Conservation (phyloP, 2,888 invertebrate species). For the Leucophenga maculata region DNA sequence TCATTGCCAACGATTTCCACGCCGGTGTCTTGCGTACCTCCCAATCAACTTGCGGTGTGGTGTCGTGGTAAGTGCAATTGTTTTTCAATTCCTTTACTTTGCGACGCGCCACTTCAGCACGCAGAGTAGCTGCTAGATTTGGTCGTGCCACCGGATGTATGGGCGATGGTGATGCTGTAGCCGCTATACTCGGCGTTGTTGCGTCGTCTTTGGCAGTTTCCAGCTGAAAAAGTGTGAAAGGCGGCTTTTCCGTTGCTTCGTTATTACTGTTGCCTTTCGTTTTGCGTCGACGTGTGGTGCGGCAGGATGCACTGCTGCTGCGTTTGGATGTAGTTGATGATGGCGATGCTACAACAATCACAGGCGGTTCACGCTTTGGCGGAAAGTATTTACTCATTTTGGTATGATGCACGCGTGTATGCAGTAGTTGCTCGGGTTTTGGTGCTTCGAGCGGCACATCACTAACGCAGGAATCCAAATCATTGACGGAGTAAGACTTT, state of each 20-base stretch:
- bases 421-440: not conserved
- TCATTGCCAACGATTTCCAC: constrained; percentile 69
- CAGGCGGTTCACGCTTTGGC: constrained; percentile 47
- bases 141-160: constrained; percentile 70
- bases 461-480: constrained; percentile 44
- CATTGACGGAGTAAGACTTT: constrained; percentile 64
- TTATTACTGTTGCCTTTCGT: constrained; percentile 36
- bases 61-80: constrained; percentile 62
- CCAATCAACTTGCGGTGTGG: constrained; percentile 67
- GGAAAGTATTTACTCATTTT: constrained; percentile 54
- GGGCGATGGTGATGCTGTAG: constrained; percentile 53
- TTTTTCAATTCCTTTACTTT: constrained; percentile 66
- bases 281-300: constrained; percentile 40
- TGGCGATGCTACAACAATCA: constrained; percentile 59
- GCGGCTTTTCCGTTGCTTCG: constrained; percentile 32
- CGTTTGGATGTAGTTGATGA: constrained; percentile 50
- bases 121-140: constrained; percentile 71
- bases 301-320: constrained; percentile 48
- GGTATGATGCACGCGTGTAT: not conserved
- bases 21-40: constrained; percentile 71
- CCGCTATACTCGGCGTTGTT: not conserved
- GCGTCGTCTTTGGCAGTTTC: constrained; percentile 24
- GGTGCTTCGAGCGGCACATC: not conserved
- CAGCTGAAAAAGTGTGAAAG: constrained; percentile 54
- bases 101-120: constrained; percentile 67